These are phyloP conservation scores for Hydropotes inermis DNA, from an alignment of 2,113 vertebrate genomes.

Conservation along the genomic window DNA sequence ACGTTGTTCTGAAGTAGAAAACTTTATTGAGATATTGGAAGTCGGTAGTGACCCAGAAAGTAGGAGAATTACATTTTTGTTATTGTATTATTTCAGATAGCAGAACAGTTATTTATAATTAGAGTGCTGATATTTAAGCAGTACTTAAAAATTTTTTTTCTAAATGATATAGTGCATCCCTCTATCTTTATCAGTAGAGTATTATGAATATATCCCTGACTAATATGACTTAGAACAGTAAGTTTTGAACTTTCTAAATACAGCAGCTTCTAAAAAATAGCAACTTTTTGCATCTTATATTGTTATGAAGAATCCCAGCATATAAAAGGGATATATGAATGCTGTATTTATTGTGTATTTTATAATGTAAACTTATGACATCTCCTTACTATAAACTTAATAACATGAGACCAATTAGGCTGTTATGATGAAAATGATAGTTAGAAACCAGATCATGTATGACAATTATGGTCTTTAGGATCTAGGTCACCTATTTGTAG, in stretches of 20 bases:
- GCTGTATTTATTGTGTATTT: conserved; percentile 31
- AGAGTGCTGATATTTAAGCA: background rate
- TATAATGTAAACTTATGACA: background rate
- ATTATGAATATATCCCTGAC: conserved; percentile 51
- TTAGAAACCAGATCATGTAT: conserved; percentile 10
- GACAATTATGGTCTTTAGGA: background rate
- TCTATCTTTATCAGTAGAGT: background rate
- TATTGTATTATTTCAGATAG: background rate
- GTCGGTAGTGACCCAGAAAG: background rate
- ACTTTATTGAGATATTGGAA: conserved; percentile 61
- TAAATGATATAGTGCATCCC: background rate
- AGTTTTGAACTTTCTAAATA: conserved; percentile 36
- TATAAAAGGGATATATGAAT: background rate
- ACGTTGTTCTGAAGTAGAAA: conserved; percentile 23
- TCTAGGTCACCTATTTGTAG: background rate
- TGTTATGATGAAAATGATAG: background rate
- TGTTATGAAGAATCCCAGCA: background rate
- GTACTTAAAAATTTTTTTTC: background rate
- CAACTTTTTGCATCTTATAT: conserved; percentile 16
- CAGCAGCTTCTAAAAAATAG: background rate
- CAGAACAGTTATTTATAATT: background rate
- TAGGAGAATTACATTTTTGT: conserved; percentile 15
- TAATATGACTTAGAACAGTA: conserved; percentile 52
- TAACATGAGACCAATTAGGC: conserved; percentile 18
- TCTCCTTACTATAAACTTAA: conserved; percentile 1